Base-by-base conservation (phyloP, 2,797 vertebrate species). In the Malurus leucopterus region DNA sequence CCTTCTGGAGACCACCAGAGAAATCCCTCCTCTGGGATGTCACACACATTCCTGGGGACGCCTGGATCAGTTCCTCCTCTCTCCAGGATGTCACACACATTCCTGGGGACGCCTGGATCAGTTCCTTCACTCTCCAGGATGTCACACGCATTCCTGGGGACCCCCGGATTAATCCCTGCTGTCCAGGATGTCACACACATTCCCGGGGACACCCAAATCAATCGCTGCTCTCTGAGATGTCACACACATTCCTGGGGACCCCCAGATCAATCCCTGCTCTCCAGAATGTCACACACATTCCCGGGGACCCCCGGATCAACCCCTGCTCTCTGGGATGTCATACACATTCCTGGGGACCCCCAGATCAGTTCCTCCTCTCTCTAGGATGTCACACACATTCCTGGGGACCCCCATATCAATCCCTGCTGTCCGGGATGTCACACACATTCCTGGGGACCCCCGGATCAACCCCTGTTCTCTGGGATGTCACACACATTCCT, bases 331-430 rank as follows among this genome's bases (percentile, higher is more conserved):
- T 14, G 23, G 69, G 5, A 1, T 27, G 1, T 21, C 30, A 43
- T 15, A 21, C 17, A 19, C 22, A 41, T 13, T 43, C 6, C 30
- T 19, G 55, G 34, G 55, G 46, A 34, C 13, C 5, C 21, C 8
- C 5, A 1, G 26, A 44, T 8, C 40, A 61, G 1, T 16, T 16
- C 22, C 10, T 4, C 44, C 21, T 23, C 9, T 38, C 20, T 12
- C n/a, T 12, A 5, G 58, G 16, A 8, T 30, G 9, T 23, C 58
- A 53, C 58, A 20, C 20, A 53, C 49, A 63, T 4, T 24, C 69
- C 34, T 2, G 32, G 9, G 43, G 43, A 71, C 9, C 12, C 27
- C 5, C 2, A 0, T 27, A 49, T 6, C 16, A 47, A 8, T 49
- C 41, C 41, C 21, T 1, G 2, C 4, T 30, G 26, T 17, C 57